Conservation (phyloP, 1,140 invertebrate species). For the Meloidogyne exigua region DNA sequence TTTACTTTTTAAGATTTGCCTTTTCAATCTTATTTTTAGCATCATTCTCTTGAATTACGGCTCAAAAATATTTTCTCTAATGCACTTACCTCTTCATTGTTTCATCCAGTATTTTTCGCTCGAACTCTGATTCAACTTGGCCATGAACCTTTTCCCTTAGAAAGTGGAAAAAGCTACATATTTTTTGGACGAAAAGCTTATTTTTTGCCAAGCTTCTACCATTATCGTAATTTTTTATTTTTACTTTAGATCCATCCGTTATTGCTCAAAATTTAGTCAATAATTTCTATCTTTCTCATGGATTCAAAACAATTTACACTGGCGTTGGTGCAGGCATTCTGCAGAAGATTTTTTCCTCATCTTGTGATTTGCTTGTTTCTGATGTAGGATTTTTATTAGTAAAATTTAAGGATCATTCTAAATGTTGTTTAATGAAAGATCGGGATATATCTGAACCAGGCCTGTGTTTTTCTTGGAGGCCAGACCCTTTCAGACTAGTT, state of each 20-base stretch:
- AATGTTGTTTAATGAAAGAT: too few species aligned
- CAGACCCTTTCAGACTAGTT: too few species aligned
- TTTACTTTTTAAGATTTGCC: neutral
- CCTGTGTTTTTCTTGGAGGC: too few species aligned
- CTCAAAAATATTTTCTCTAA: constrained; percentile 40
- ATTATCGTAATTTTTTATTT: constrained; percentile 41
- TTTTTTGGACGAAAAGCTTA: constrained; percentile 54
- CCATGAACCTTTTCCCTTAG: constrained; percentile 58
- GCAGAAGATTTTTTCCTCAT: constrained; percentile 26
- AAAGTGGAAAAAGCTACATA: constrained; percentile 47
- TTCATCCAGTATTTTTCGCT: constrained; percentile 50
- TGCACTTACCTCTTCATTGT: constrained; percentile 30
- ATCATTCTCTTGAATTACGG: constrained; percentile 24
- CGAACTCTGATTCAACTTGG: constrained; percentile 61
- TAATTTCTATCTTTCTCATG: constrained; percentile 43
- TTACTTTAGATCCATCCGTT: neutral
- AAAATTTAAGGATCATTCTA: neutral
- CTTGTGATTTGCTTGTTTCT: constrained; percentile 17
- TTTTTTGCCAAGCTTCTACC: constrained; percentile 56
- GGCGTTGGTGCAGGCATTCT: constrained; percentile 43
- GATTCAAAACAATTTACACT: constrained; percentile 36
- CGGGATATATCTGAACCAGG: too few species aligned
- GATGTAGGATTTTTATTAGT: constrained; percentile 20
- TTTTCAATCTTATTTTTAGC: constrained; percentile 21
- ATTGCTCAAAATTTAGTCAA: constrained; percentile 24